A percentile compares a stretch with the other conserved stretches of the same genome.
Evolutionary conservation across 2,888 invertebrate genomes (phyloP).

Genomic region (Ferrisia virgata): DNA sequence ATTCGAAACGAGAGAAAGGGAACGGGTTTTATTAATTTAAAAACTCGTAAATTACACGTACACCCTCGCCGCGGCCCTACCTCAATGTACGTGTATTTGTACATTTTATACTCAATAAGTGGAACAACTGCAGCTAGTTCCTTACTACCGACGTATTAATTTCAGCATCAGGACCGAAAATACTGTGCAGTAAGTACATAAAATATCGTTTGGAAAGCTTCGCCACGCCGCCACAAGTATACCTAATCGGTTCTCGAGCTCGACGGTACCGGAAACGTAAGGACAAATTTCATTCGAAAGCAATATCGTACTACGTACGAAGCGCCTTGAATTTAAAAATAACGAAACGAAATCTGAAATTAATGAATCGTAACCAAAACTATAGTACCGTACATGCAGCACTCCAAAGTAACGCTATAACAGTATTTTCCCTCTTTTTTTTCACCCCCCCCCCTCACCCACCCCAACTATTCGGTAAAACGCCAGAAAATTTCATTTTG

Average conservation of each 20-base stretch:
- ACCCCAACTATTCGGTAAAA: background rate
- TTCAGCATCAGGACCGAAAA: background rate
- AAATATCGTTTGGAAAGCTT: slow-evolving; percentile 20
- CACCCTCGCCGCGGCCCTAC: background rate
- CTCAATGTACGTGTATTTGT: no score
- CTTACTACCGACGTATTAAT: background rate
- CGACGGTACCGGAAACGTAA: background rate
- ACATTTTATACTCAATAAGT: no score
- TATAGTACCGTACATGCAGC: background rate
- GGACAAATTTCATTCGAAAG: background rate
- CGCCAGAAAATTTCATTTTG: background rate
- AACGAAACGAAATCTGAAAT: background rate
- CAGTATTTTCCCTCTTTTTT: background rate
- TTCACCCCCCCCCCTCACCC: no score
- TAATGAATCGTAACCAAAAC: background rate
- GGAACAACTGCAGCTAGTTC: background rate
- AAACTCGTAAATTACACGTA: slow-evolving; percentile 6
- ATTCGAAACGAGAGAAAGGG: background rate
- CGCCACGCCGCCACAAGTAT: no score
- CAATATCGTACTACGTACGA: background rate
- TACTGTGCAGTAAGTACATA: background rate
- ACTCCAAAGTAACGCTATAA: background rate
- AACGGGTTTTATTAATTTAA: slow-evolving; percentile 15
- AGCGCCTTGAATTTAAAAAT: background rate
- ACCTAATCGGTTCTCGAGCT: background rate